A percentile compares a stretch with the other conserved stretches of the same genome.
phyloP scores from a whole-genome alignment of 2,888 invertebrate genomes.

The Corbicula japonica region DNA sequence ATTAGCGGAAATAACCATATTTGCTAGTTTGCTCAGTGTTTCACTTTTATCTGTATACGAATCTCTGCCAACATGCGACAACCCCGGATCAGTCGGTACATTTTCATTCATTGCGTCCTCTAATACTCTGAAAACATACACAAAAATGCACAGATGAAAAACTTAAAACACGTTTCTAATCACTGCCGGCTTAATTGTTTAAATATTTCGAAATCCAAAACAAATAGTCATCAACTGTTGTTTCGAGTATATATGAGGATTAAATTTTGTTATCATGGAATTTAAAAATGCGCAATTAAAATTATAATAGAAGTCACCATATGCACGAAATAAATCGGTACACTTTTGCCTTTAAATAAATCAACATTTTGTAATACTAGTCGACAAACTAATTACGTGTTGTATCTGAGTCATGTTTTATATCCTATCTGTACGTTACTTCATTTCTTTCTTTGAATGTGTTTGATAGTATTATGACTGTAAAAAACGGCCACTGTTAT shows the following conservation, averaged over 20 bases:
- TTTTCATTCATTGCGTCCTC: conserved; percentile 20
- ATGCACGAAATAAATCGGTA: too few relatives aligned
- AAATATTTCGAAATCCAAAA: neutral
- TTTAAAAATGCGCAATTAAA: too few relatives aligned
- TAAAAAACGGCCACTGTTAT: too few relatives aligned
- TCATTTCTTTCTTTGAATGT: too few relatives aligned
- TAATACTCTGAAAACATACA: conserved; percentile 19
- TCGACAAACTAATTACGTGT: too few relatives aligned
- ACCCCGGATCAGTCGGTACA: neutral
- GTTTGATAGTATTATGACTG: too few relatives aligned
- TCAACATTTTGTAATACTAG: too few relatives aligned
- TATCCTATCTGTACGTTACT: too few relatives aligned
- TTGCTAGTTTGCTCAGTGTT: conserved; percentile 27
- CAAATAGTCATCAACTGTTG: neutral
- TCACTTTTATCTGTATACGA: conserved; percentile 4
- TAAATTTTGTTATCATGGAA: too few relatives aligned
- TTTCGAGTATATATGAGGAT: neutral
- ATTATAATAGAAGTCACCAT: too few relatives aligned
- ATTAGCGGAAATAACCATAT: conserved; percentile 14
- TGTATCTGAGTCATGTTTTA: too few relatives aligned
- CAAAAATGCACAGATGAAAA: neutral
- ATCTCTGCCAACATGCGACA: conserved; percentile 5
- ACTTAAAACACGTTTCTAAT: neutral
- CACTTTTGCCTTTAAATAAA: too few relatives aligned
- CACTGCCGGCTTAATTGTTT: neutral